These are phyloP conservation scores for Brenthis hecate DNA, from an alignment of 2,888 invertebrate genomes.

Conservation along the genomic window DNA sequence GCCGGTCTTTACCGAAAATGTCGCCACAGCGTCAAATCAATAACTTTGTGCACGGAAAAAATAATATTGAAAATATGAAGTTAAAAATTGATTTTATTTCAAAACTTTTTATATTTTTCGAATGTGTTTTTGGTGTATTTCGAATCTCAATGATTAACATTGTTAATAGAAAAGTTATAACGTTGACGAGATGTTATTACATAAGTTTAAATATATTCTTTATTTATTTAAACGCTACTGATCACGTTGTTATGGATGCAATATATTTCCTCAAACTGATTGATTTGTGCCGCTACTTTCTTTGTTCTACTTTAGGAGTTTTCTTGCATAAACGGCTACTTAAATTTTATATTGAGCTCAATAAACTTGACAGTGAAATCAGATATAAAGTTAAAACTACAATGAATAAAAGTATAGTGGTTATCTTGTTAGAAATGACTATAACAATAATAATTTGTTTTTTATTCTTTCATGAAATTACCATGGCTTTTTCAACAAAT, in stretches of 20 bases:
- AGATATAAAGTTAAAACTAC: not conserved
- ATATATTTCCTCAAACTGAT: not conserved
- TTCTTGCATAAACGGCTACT: conserved; percentile 4
- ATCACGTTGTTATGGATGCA: not conserved
- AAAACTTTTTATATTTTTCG: not conserved
- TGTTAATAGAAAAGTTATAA: not conserved
- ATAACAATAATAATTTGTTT: not conserved
- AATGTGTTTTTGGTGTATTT: not conserved
- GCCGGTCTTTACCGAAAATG: not conserved
- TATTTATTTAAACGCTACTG: not conserved
- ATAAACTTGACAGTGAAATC: not conserved
- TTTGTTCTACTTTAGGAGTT: not conserved
- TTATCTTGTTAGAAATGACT: not conserved
- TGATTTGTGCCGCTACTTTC: not conserved
- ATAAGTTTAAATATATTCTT: not conserved
- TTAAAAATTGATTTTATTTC: not conserved
- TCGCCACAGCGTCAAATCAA: conserved; percentile 1
- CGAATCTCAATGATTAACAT: not conserved
- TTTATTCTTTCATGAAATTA: not conserved
- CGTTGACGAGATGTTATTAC: not conserved
- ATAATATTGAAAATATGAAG: not conserved
- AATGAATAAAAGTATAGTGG: not conserved
- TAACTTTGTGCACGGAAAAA: not conserved
- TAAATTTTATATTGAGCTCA: not conserved
- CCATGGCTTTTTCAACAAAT: not conserved